phyloP scores from a whole-genome alignment of 2,888 invertebrate species.

The Criorhina ranunculi region DNA sequence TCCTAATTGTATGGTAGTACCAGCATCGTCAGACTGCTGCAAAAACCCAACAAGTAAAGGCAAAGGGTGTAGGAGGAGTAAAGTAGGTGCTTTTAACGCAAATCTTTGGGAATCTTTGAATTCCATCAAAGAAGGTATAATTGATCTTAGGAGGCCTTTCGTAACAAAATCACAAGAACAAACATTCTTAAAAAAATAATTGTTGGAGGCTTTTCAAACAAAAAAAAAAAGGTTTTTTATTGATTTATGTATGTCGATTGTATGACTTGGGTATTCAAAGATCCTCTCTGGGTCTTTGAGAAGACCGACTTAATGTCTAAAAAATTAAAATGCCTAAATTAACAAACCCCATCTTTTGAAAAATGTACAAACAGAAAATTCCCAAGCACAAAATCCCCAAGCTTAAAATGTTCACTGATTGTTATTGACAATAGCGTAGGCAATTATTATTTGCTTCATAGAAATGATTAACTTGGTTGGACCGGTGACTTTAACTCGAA shows the following conservation, averaged over 20 bases:
- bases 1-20: no score
- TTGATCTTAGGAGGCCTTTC: conserved; percentile 81
- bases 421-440: no score
- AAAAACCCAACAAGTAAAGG: conserved; percentile 1
- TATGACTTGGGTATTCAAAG: background rate
- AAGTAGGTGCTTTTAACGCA: conserved; percentile 81
- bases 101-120: conserved; percentile 82
- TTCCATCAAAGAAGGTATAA: conserved; percentile 80
- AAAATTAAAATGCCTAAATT: no score
- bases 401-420: no score
- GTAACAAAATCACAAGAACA: conserved; percentile 79
- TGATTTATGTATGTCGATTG: background rate
- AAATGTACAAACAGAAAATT: no score
- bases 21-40: conserved; percentile 69
- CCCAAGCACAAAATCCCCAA: no score
- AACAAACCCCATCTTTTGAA: no score
- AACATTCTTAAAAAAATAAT: conserved; percentile 72
- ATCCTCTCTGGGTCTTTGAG: background rate
- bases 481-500: no score
- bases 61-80: conserved; percentile 78
- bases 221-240: background rate
- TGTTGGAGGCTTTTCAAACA: conserved; percentile 36
- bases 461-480: no score
- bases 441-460: no score
- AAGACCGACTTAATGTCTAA: no score